Percentiles rank a stretch among this genome's conserved stretches.
Evolutionary conservation across 2,113 vertebrate genomes (phyloP).

Genomic region (Serilophus lunatus): DNA sequence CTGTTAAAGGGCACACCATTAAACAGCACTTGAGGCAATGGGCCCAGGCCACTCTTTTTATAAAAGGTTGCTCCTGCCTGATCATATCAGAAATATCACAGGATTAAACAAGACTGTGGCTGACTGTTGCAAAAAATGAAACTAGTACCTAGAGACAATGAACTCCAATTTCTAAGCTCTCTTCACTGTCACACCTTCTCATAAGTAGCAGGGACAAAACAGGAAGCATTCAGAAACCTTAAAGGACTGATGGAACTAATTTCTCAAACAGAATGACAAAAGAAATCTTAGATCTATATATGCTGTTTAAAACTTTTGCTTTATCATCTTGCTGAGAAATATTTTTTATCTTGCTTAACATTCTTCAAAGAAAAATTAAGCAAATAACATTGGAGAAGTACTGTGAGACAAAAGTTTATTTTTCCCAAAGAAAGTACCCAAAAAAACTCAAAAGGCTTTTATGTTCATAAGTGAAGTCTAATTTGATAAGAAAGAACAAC

Average conservation of each 20-base stretch:
- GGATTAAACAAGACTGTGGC: slow-evolving; percentile 40
- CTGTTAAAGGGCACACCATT: slow-evolving; percentile 87
- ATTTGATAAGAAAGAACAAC: background rate
- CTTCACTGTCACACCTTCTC: background rate
- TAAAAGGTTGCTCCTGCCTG: slow-evolving; percentile 89
- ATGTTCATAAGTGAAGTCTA: background rate
- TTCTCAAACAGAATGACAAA: background rate
- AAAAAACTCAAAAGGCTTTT: background rate
- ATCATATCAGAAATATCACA: slow-evolving; percentile 58
- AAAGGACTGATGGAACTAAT: background rate
- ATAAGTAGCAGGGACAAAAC: background rate
- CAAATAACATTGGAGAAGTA: background rate
- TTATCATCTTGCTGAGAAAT: background rate
- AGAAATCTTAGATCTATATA: background rate
- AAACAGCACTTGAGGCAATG: slow-evolving; percentile 89
- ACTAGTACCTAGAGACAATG: background rate
- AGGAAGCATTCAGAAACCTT: background rate
- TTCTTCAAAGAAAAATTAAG: background rate
- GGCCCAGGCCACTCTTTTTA: slow-evolving; percentile 83
- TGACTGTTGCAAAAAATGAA: slow-evolving; percentile 2
- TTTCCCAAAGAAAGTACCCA: background rate
- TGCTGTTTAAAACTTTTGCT: background rate
- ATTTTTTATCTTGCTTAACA: background rate
- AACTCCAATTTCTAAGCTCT: background rate
- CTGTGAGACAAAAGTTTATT: background rate